Base-by-base conservation (phyloP, 2,797 vertebrate species). In the Etheostoma nigrum region DNA sequence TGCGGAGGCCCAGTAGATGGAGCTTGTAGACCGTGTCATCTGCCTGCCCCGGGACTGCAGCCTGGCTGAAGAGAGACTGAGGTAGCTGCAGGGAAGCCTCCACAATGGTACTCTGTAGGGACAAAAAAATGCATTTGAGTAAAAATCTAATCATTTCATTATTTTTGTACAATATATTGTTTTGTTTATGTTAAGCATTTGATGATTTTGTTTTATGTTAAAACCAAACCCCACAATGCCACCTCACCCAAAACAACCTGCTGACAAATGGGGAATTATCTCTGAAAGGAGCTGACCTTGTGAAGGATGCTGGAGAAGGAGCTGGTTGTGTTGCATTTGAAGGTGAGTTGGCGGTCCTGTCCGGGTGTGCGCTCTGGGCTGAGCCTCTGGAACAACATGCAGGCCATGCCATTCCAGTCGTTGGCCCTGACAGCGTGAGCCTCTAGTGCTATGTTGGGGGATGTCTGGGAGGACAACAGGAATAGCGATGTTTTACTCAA, bases 71-170 rank as follows among this genome's bases (percentile, higher is more conserved):
- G 47, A 99, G 96, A n/a, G 97, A 95, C 42, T 96, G 95, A 10
- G 98, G 98, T 36, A 99, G 95, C 70, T 99, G 98, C 77, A 99
- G 95, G 3, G 97, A 98, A 0, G 97, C 98, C 87, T 99, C 98
- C 33, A 98, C 87, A 19, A 97, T 78, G 0, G 97, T 97, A 90
- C 96, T 99, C 98, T 99, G 63, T 0, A 48, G 18, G 6, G 42
- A 66, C 21, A 72, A 58, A 59, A 59, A 71, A 6, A 62, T 1
- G 54, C 18, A 63, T 14, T 15, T 2, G 48, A 52, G 18, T 7
- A 19, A 67, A 49, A 23, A 42, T 49, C 3, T 0, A 65, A 16
- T 7, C 3, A 19, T 42, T 30, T 33, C 2, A 30, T 44, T 10
- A 44, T 30, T 4, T 67, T 51, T 4, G 10, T 10, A 36, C 36